Evolutionary conservation across 1,140 invertebrate species (phyloP), one percentile per base, ranked within the genome.

Genomic region (Trachelipus rathkii): DNA sequence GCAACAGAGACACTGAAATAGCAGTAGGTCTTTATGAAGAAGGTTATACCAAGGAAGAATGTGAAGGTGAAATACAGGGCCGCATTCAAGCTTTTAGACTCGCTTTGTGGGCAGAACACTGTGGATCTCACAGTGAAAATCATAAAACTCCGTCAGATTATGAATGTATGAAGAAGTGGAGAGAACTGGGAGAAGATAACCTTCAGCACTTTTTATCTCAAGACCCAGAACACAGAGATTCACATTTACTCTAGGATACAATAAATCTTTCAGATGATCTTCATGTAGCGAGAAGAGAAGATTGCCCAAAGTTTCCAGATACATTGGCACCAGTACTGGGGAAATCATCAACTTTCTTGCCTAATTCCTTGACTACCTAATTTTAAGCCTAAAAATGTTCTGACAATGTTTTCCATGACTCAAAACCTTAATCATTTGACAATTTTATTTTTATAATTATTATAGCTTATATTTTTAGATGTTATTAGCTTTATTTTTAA

Each of bases 1-100:
- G 87, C 23, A 85, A 86, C 68, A 82, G 88, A 15, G 88, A 89
- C 82, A 87, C 87, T 71, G 88, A 89, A 82, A 85, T 89, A 5
- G 86, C 86, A 10, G 78, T 79, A 15, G 82, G 82, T 44, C 80
- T 76, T 53, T 82, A 72, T 69, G 79, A 82, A 53, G 79, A 78
- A 6, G 72, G 77, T n/a, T 77, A 75, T 43, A 79, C 77, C 11
- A 80, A 79, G 53, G 79, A 82, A 69, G 75, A 77, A 33, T 75
- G 69, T 50, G 77, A 77, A n/a, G 74, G 79, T 10, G 78, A 71
- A 19, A 78, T 80, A 13, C 73, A 73, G 21, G 82, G 82, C n/a
- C 74, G 77, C 44, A 74, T 82, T 33, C 76, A 78, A 19, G 76
- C 78, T 9, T 82, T 80, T 77, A 77, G 82, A 9, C 66, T 80